phyloP scores from a whole-genome alignment of 1,140 invertebrate species.

The Heliconius hewitsoni region DNA sequence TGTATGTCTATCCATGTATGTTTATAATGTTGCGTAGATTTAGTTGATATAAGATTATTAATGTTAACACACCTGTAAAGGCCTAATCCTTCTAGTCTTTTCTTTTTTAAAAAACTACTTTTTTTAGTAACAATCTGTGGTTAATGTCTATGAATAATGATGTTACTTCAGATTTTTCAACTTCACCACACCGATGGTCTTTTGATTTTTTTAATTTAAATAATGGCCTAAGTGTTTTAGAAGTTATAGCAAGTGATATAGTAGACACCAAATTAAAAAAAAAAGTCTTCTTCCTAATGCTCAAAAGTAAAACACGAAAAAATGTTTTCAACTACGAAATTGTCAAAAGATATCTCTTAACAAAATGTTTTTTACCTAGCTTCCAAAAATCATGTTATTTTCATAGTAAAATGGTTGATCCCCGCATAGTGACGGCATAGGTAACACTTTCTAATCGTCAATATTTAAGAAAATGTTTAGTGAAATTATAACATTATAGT shows the following conservation, averaged over 20 bases:
- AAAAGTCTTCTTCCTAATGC: conserved; percentile 18
- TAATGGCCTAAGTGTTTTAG: conserved; percentile 14
- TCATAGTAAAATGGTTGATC: conserved; percentile 16
- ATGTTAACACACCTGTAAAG: conserved; percentile 43
- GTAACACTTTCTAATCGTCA: conserved; percentile 61
- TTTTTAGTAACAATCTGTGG: conserved; percentile 26
- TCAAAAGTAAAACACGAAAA: conserved; percentile 13
- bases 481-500: conserved; percentile 73
- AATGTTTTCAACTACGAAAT: not conserved
- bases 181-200: not conserved
- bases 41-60: conserved; percentile 52
- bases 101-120: not conserved
- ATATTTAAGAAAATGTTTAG: conserved; percentile 70
- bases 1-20: conserved; percentile 65
- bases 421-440: conserved; percentile 58
- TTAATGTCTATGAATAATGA: conserved; percentile 5
- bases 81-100: conserved; percentile 47
- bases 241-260: conserved; percentile 22
- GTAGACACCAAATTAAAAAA: conserved; percentile 19
- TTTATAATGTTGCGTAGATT: conserved; percentile 72
- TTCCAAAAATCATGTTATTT: not conserved
- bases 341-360: not conserved
- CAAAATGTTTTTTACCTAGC: not conserved
- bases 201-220: not conserved
- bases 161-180: not conserved